These are phyloP conservation scores for Tachuris rubrigastra DNA, from an alignment of 2,113 vertebrate species.

Conservation along the genomic window DNA sequence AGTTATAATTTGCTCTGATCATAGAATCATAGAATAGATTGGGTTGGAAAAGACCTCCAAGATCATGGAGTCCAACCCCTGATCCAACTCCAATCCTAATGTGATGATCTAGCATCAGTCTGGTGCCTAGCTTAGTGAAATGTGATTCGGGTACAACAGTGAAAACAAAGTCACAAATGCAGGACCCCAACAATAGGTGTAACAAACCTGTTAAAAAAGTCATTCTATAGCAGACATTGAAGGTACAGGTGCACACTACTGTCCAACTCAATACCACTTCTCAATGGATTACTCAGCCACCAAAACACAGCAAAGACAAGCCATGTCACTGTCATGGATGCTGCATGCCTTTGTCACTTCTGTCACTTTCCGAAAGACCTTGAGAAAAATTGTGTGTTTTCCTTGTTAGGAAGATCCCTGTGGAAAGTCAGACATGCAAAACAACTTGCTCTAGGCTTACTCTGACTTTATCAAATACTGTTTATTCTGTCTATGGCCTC, in stretches of 20 bases:
- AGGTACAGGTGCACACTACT: neutral
- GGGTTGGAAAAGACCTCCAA: too few species aligned
- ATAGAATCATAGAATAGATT: too few species aligned
- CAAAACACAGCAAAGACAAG: neutral
- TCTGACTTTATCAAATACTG: neutral
- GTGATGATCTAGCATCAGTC: neutral
- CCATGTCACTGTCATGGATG: neutral
- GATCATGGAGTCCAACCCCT: too few species aligned
- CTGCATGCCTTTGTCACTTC: neutral
- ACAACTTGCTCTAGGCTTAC: neutral
- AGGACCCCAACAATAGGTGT: neutral
- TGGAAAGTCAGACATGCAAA: neutral
- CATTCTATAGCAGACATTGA: neutral
- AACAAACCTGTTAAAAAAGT: neutral
- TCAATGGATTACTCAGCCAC: neutral
- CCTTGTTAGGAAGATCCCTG: neutral
- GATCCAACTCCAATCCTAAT: too few species aligned
- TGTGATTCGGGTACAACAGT: neutral
- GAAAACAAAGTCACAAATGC: neutral
- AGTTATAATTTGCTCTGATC: neutral
- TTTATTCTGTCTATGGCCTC: too few species aligned
- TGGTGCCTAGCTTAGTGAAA: neutral
- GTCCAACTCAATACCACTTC: neutral
- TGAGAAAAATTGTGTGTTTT: neutral
- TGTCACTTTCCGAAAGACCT: neutral